Conservation (phyloP, 2,113 vertebrate genomes). For the Psilopogon haemacephalus region DNA sequence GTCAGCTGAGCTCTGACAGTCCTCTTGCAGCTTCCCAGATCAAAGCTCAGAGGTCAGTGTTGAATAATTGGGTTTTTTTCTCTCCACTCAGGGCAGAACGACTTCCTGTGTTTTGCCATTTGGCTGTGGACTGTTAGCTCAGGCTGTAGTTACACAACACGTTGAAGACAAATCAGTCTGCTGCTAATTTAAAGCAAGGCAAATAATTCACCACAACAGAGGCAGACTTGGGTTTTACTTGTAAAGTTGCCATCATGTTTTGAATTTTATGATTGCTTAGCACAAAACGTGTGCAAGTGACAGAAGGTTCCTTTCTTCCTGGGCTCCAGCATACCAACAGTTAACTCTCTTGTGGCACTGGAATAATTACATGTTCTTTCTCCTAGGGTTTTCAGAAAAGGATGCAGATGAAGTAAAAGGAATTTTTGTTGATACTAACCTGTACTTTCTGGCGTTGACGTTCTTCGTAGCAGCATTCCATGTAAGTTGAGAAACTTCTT, state of each 20-base stretch:
- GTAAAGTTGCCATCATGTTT: neutral
- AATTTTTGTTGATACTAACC: constrained; percentile 98
- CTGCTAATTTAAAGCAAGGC: neutral
- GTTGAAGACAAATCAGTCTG: neutral
- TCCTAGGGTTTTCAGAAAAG: constrained; percentile 94
- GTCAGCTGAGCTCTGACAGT: too few species aligned
- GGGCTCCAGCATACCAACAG: neutral
- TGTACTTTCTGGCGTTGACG: constrained; percentile 94
- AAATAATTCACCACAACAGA: neutral
- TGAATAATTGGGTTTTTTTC: neutral
- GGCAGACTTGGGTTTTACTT: neutral
- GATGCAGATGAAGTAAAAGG: constrained; percentile 98
- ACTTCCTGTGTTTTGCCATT: neutral
- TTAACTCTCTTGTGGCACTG: neutral
- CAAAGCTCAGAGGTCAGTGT: neutral
- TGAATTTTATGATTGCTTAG: neutral
- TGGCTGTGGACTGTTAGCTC: neutral
- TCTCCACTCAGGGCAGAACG: neutral
- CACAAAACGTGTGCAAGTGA: neutral
- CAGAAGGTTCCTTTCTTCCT: neutral
- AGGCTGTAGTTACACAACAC: neutral
- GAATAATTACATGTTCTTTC: neutral
- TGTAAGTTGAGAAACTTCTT: constrained; percentile 75
- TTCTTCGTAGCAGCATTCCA: constrained; percentile 98
- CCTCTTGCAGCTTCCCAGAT: neutral